Conservation (phyloP, 2,113 vertebrate species). For the Chamaea fasciata region DNA sequence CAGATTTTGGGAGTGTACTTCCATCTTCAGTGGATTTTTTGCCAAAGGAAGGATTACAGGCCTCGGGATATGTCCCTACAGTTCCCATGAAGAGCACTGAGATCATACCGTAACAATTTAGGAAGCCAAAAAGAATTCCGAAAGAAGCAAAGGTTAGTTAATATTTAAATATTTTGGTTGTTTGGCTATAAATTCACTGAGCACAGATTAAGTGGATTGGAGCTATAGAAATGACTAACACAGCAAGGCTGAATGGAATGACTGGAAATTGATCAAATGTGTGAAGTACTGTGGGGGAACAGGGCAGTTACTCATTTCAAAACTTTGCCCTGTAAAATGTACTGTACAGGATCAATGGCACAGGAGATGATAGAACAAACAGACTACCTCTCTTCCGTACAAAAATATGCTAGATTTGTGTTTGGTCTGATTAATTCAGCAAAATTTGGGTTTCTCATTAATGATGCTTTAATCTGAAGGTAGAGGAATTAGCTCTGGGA, state of each 20-base stretch:
- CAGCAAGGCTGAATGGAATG: slow-evolving; percentile 35
- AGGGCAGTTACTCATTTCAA: slow-evolving; percentile 38
- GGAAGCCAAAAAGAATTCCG: neutral
- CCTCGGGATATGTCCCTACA: neutral
- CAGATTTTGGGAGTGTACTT: neutral
- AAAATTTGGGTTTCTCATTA: neutral
- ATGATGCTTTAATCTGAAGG: neutral
- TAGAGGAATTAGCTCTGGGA: neutral
- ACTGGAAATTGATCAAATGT: slow-evolving; percentile 23
- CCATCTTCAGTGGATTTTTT: neutral
- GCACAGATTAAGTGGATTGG: slow-evolving; percentile 8
- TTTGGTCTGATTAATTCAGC: neutral
- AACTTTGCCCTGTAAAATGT: slow-evolving; percentile 41
- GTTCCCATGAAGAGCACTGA: neutral
- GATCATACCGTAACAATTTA: neutral
- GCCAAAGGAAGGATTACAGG: neutral
- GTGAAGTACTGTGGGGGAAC: neutral
- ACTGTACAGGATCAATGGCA: neutral
- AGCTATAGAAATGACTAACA: neutral
- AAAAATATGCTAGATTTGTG: neutral
- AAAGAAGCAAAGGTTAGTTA: neutral
- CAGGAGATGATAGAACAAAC: slow-evolving; percentile 3
- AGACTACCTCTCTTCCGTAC: neutral
- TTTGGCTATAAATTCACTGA: neutral
- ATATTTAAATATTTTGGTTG: slow-evolving; percentile 14